Evolutionary conservation across 2,888 invertebrate species (phyloP), one percentile per base, ranked within the genome.

Genomic region (Nematopogon swammerdamellus): DNA sequence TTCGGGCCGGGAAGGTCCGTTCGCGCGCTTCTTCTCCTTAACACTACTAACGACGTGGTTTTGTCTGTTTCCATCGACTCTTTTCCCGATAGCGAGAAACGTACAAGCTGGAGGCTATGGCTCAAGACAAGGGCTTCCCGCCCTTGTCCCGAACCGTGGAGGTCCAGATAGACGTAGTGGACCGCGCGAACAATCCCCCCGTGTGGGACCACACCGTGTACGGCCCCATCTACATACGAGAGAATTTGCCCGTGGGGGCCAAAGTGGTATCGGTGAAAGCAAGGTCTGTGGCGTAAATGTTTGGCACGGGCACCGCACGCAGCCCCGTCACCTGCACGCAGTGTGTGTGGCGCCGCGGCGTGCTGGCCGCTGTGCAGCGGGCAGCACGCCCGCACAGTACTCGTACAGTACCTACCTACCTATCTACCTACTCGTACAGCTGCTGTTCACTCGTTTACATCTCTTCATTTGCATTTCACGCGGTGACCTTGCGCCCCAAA

Each of bases 131-230:
- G 85, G 97, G 97, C 75, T 91, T 87, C 81, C 94, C 94, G 77
- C 89, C 94, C 82, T 88, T 96, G 82, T 92, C 93, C 81, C 88
- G 95, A 83, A 91, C 92, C 77, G 97, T 96, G 83, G 95, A 94
- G 84, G 96, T 97, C 82, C 94, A 95, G 84, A 95, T 97, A 83
- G 95, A 95, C 85, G 95, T 97, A 83, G 96, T 96, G 84, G 95
- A 94, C 85, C 89, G 92, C 83, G 96, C 92, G 70, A 96, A 93
- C 89, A 97, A 94, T 88, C 95, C 91, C 82, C 95, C 93, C 81
- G 92, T 92, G 80, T 96, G 94, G 95, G 95, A 93, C 85, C 91
- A 95, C 85, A 88, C 87, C 80, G 91, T 93, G 81, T 96, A 95
- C 85, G 95, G 95, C 76, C 95, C 95, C 73, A 92, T 95, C 88